Evolutionary conservation across 1,140 invertebrate genomes (phyloP).

Genomic region (Caerostris darwini): DNA sequence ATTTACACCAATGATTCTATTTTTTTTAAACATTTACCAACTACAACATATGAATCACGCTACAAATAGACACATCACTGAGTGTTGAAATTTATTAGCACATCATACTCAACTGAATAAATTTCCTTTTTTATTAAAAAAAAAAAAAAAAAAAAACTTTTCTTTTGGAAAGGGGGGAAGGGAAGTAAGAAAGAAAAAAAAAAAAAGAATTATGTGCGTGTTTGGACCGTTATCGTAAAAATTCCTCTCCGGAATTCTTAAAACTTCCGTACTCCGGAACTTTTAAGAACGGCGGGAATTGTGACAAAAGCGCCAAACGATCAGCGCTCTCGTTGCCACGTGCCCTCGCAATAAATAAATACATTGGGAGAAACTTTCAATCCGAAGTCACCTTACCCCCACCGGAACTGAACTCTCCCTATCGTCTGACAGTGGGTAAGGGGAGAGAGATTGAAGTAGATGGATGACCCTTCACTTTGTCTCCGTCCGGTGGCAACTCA

Average conservation of each 20-base stretch:
- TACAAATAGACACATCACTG: not conserved
- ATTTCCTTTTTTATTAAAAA: too few species aligned
- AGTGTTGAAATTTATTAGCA: not conserved
- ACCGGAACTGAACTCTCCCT: conserved; percentile 61
- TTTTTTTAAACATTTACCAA: not conserved
- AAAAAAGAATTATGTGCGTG: not conserved
- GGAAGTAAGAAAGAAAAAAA: not conserved
- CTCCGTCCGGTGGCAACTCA: conserved; percentile 75
- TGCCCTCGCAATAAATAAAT: conserved; percentile 74
- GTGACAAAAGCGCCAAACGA: conserved; percentile 56
- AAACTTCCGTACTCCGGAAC: conserved; percentile 76
- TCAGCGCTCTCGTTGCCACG: conserved; percentile 63
- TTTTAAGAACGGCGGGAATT: conserved; percentile 58
- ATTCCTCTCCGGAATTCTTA: conserved; percentile 65
- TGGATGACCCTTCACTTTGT: conserved; percentile 77
- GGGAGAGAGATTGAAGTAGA: conserved; percentile 72
- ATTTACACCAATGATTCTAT: too few species aligned
- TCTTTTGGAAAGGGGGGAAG: too few species aligned
- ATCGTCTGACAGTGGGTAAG: conserved; percentile 42
- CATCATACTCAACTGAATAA: not conserved
- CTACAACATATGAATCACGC: not conserved
- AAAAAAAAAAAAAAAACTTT: too few species aligned
- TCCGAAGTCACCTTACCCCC: conserved; percentile 70
- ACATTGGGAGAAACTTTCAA: conserved; percentile 66
- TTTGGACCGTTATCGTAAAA: conserved; percentile 68